Conservation (phyloP, 2,113 vertebrate species). For the Aptenodytes forsteri region DNA sequence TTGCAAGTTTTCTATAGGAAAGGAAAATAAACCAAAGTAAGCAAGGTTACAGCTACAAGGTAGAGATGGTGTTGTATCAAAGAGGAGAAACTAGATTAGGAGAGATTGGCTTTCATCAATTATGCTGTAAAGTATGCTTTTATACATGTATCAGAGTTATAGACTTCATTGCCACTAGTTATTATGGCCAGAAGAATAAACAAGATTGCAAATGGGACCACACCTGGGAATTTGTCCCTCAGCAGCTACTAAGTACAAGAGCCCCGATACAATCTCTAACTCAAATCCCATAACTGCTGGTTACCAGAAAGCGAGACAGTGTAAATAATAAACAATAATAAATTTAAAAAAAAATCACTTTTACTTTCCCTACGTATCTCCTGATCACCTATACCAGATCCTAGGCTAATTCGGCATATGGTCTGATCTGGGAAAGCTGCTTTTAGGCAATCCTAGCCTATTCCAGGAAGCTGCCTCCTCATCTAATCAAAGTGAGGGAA, state of each 20-base stretch:
- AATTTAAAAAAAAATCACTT: background rate
- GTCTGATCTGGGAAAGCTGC: background rate
- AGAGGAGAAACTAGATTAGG: background rate
- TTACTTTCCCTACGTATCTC: background rate
- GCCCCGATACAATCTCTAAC: background rate
- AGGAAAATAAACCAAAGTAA: background rate
- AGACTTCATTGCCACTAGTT: background rate
- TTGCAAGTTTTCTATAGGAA: slow-evolving; percentile 86
- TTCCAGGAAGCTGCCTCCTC: background rate
- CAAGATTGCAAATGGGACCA: background rate
- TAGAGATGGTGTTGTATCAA: background rate
- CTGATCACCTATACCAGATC: background rate
- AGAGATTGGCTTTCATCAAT: background rate
- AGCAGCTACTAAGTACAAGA: background rate
- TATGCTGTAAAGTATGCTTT: background rate
- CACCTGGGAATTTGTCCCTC: background rate
- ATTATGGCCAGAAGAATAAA: background rate
- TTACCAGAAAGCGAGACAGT: background rate
- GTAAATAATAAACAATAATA: background rate
- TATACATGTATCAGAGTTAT: background rate
- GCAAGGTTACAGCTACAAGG: background rate
- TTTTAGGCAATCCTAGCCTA: background rate
- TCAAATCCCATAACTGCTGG: background rate
- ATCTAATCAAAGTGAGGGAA: background rate
- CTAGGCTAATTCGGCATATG: background rate